Evolutionary conservation across 1,140 invertebrate species (phyloP), one percentile per base, ranked within the genome.

Genomic region (Drosophila pectinifera): DNA sequence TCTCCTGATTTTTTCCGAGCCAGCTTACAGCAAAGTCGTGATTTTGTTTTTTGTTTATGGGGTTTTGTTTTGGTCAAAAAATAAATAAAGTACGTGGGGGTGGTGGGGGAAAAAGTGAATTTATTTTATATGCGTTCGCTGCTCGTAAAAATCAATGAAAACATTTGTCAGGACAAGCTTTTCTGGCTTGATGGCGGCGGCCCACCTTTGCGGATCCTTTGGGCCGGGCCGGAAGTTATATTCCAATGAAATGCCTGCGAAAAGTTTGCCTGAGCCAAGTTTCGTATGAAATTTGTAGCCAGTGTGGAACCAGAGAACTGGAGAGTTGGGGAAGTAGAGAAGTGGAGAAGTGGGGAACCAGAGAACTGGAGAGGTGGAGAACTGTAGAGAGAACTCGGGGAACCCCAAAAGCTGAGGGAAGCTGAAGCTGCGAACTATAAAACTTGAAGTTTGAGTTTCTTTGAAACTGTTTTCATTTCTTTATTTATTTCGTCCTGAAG

Each of bases 61-160:
- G 22, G 22, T 22, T 22, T 45, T 28, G 26, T 28, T 46, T 22
- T 26, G 36, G 39, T 48, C 26, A 46, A 54, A 72, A 59, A 39
- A 70, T 49, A 70, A 46, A 72, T 38, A 70, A 48, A 55, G 31
- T 57, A 57, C 34, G 31, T 18, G 22, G 18, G 22, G 26, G 11
- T 13, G 45, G 5, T 10, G 36, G 20, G 8, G 43, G 4, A 28
- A 69, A 68, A 74, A 77, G 76, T 63, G 82, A 86, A 85, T 86
- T 86, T 86, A 86, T 82, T 88, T 80, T 78, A 82, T 82, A 63
- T 53, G 49, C 74, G 73, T 86, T 86, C 58, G 67, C 55, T 88
- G 83, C 78, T 82, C 83, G 82, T 86, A 86, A 86, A 88, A 88
- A 86, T 86, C 82, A 88, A 86, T 86, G 82, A 86, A 86, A 82